Base-by-base conservation (phyloP, 2,888 invertebrate genomes). In the Nysson spinosus region DNA sequence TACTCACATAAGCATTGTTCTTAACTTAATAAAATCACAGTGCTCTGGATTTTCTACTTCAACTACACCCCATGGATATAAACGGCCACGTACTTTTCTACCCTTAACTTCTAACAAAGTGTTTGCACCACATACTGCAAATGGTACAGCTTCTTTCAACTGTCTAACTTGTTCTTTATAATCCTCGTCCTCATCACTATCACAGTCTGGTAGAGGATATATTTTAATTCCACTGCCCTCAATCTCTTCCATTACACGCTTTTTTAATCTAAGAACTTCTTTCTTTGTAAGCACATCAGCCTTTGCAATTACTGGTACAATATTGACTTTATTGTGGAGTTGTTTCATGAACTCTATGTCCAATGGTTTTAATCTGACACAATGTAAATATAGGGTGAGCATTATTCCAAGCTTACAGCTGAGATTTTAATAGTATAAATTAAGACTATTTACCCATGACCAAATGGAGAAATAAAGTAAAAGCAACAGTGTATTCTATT, bases 41-140 rank as follows among this genome's bases (percentile, higher is more conserved):
- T 98, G 98, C 39, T 98, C 97, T 0, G 98, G 97, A 90, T 98
- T 98, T 88, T 99, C 98, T 7, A 98, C 97, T 89, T 98, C 98
- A 5, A 98, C 97, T 1, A 98, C 97, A 30, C 98, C 98, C 98
- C 98, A 99, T 0, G 98, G 98, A 89, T 98, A 99, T 61, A 96
- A 91, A 1, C 98, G 92, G 19, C 98, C 99, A 56, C 98, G 91
- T 64, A 98, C 97, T 88, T 96, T 95, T 50, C 95, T 91, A 37
- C 97, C 97, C 83, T 96, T 94, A 17, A 97, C 96, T 88, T 98
- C 98, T 70, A 98, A 90, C 63, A 94, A 88, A 1, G 95, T 94
- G 85, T 96, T 96, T 49, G 97, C 96, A 61, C 98, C 98, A 87
- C 98, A 97, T n/a, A 98, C 98, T 34, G 98, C 98, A 89, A 98